A percentile compares a stretch with the other conserved stretches of the same genome.
These are phyloP conservation scores for Drosophila serrata DNA, from an alignment of 1,140 invertebrate species.

Conservation along the genomic window DNA sequence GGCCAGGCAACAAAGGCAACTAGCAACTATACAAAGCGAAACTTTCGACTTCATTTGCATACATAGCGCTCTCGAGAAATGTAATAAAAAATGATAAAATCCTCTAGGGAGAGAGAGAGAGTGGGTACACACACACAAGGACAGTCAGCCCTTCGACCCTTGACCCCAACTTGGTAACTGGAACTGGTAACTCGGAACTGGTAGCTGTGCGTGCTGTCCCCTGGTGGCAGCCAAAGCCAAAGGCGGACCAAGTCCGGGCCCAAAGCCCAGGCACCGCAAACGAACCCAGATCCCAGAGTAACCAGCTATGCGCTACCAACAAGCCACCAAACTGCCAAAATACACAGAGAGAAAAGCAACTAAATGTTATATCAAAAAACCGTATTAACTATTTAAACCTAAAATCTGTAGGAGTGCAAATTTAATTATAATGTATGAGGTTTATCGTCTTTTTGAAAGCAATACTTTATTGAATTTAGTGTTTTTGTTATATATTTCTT, in stretches of 20 bases:
- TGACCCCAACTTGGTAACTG: slow-evolving; percentile 52
- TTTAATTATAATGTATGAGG: accelerated
- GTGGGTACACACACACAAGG: slow-evolving; percentile 4
- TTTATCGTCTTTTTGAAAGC: neutral
- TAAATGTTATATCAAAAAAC: neutral
- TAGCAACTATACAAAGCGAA: slow-evolving; percentile 78
- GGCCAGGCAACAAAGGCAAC: slow-evolving; percentile 47
- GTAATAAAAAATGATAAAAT: slow-evolving; percentile 84
- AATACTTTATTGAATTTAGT: neutral
- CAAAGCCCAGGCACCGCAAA: slow-evolving; percentile 56
- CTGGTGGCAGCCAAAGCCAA: slow-evolving; percentile 39
- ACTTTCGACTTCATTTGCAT: slow-evolving; percentile 84
- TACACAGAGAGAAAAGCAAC: neutral
- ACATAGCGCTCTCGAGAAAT: slow-evolving; percentile 82
- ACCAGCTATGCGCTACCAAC: slow-evolving; percentile 16
- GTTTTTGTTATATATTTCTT: neutral
- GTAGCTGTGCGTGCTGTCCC: slow-evolving; percentile 40
- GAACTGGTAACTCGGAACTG: neutral
- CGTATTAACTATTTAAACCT: neutral
- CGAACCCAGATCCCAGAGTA: slow-evolving; percentile 59
- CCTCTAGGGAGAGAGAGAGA: slow-evolving; percentile 58
- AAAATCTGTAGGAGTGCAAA: neutral
- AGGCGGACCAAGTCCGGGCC: slow-evolving; percentile 30
- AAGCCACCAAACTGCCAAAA: neutral
- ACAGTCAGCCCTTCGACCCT: slow-evolving; percentile 29